A percentile compares a stretch with the other conserved stretches of the same genome.
These are phyloP conservation scores for Festucalex cinctus DNA, from an alignment of 2,113 vertebrate species.

Conservation along the genomic window DNA sequence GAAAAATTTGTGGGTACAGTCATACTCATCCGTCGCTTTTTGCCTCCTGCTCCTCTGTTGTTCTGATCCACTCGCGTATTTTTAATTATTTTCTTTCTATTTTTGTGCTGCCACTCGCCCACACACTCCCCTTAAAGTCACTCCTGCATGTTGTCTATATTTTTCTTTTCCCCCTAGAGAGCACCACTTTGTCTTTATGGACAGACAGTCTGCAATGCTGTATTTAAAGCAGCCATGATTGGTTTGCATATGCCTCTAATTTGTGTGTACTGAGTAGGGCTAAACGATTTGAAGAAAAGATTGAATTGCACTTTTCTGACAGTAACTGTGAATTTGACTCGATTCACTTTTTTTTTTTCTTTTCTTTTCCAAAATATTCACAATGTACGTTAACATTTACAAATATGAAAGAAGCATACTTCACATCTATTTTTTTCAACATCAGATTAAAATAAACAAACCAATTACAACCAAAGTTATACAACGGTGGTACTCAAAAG, in stretches of 20 bases:
- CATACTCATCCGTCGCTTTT: slow-evolving; percentile 6
- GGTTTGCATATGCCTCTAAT: slow-evolving; percentile 21
- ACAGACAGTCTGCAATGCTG: neutral
- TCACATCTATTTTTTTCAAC: too few species aligned
- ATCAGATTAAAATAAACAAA: too few species aligned
- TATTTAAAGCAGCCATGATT: slow-evolving; percentile 39
- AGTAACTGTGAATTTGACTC: too few species aligned
- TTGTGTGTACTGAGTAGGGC: neutral
- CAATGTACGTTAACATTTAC: too few species aligned
- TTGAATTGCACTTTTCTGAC: too few species aligned
- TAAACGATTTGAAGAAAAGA: too few species aligned
- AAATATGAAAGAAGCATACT: too few species aligned
- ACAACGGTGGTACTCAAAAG: too few species aligned
- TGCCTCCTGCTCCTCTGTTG: slow-evolving; percentile 18
- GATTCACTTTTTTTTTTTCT: too few species aligned
- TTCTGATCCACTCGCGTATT: slow-evolving; percentile 59
- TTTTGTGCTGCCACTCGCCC: slow-evolving; percentile 42
- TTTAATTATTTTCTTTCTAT: slow-evolving; percentile 28
- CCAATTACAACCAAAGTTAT: too few species aligned
- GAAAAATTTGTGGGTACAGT: slow-evolving; percentile 27
- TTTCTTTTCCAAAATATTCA: too few species aligned
- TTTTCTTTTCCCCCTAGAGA: neutral
- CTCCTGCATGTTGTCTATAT: neutral
- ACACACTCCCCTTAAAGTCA: slow-evolving; percentile 27
- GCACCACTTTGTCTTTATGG: neutral